Percentiles rank a stretch among this genome's conserved stretches.
phyloP scores from a whole-genome alignment of 2,113 vertebrate genomes.

The Mesitornis unicolor region DNA sequence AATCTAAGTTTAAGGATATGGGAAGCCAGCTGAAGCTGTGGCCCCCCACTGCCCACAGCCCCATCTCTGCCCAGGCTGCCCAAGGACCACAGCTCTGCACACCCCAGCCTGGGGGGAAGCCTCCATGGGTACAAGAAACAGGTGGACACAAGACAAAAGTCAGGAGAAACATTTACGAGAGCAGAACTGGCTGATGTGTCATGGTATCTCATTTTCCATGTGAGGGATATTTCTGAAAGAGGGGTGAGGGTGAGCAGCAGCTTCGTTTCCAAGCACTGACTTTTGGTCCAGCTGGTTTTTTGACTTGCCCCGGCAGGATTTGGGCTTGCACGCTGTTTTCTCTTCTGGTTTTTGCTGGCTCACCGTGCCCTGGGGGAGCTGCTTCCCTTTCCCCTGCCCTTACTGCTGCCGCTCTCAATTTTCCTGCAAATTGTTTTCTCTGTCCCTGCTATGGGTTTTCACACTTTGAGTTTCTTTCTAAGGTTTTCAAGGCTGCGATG shows the following conservation, averaged over 20 bases:
- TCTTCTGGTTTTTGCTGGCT: background rate
- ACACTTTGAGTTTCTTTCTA: background rate
- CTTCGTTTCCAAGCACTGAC: background rate
- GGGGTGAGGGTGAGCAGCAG: background rate
- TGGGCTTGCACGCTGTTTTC: background rate
- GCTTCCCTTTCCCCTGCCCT: background rate
- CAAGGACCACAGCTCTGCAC: background rate
- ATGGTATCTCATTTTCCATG: background rate
- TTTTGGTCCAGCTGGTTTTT: background rate
- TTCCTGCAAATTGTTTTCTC: background rate
- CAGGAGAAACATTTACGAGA: background rate
- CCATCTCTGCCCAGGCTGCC: background rate
- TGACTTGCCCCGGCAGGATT: background rate
- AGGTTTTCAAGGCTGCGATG: background rate
- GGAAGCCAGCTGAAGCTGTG: background rate
- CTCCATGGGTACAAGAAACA: background rate
- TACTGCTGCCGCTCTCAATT: background rate
- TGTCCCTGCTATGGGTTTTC: background rate
- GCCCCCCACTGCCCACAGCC: background rate
- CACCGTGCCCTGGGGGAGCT: background rate
- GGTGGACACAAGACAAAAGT: background rate
- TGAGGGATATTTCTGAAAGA: background rate
- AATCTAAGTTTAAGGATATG: background rate
- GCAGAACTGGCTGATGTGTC: background rate
- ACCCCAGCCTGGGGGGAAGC: fast-evolving